A percentile compares a stretch with the other conserved stretches of the same genome.
Evolutionary conservation across 2,797 vertebrate species (phyloP).

Genomic region (Selene dorsalis): DNA sequence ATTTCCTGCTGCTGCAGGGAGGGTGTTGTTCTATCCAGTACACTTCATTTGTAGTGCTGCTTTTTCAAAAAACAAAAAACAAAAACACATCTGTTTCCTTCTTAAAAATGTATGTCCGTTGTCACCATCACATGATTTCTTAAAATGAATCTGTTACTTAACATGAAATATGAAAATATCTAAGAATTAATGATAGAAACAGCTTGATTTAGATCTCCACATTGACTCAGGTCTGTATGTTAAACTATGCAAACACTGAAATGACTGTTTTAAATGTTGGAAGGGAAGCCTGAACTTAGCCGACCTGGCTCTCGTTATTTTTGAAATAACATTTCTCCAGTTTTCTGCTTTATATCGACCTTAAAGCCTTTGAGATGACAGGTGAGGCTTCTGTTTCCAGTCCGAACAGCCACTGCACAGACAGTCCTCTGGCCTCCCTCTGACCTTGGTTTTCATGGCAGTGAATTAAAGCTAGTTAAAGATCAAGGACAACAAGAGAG

Average conservation of each 20-base stretch:
- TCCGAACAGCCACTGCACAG: constrained; percentile 33
- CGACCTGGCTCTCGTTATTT: constrained; percentile 31
- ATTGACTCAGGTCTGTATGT: neutral
- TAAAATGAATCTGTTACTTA: neutral
- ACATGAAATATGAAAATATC: neutral
- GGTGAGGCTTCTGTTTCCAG: constrained; percentile 32
- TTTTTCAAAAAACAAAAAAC: constrained; percentile 21
- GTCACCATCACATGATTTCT: neutral
- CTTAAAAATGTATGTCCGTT: constrained; percentile 18
- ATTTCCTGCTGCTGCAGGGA: constrained; percentile 53
- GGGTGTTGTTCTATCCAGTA: constrained; percentile 7
- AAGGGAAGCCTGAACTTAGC: constrained; percentile 25
- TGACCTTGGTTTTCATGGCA: constrained; percentile 63
- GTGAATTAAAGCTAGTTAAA: constrained; percentile 64
- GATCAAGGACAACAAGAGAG: constrained; percentile 67
- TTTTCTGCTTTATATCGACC: constrained; percentile 10
- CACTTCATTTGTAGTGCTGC: constrained; percentile 15
- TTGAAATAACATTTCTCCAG: constrained; percentile 15
- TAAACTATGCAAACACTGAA: constrained; percentile 18
- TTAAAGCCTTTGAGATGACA: neutral
- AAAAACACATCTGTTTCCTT: constrained; percentile 9
- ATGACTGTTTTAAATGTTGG: constrained; percentile 22
- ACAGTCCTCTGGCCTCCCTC: constrained; percentile 32
- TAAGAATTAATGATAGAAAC: neutral
- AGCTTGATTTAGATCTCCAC: constrained; percentile 3